phyloP scores from a whole-genome alignment of 2,888 invertebrate species.

The Buathra laborator region DNA sequence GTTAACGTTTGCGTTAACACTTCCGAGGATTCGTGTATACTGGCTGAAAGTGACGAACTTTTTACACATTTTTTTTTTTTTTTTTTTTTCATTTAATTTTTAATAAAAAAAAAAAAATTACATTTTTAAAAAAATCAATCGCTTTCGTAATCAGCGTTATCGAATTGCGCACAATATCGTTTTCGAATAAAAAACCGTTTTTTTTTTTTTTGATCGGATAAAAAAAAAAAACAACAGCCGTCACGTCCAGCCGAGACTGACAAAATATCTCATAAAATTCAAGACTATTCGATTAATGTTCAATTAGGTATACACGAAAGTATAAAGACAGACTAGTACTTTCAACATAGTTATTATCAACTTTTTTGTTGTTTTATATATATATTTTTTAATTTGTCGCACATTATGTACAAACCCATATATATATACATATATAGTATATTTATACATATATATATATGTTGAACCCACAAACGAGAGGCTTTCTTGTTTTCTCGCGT shows the following conservation, averaged over 20 bases:
- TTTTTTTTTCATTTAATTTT: not conserved
- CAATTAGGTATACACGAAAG: constrained; percentile 78
- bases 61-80: not conserved
- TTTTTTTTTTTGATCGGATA: constrained; percentile 32
- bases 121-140: not conserved
- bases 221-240: constrained; percentile 53
- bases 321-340: constrained; percentile 84
- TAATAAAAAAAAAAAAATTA: constrained; percentile 10
- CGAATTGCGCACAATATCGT: not conserved
- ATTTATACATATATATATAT: not conserved
- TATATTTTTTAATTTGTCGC: constrained; percentile 72
- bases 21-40: constrained; percentile 42
- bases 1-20: constrained; percentile 73
- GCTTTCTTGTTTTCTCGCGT: constrained; percentile 77
- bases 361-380: constrained; percentile 10
- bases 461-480: constrained; percentile 85
- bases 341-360: constrained; percentile 83
- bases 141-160: not conserved
- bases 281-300: constrained; percentile 62
- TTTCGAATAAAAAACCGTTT: not conserved
- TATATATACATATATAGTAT: too few species aligned
- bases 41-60: constrained; percentile 6
- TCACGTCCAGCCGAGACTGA: constrained; percentile 16
- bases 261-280: constrained; percentile 5
- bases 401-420: constrained; percentile 81